Evolutionary conservation across 2,888 invertebrate genomes (phyloP), one percentile per base, ranked within the genome.

Genomic region (Troglohyphantes excavatus): DNA sequence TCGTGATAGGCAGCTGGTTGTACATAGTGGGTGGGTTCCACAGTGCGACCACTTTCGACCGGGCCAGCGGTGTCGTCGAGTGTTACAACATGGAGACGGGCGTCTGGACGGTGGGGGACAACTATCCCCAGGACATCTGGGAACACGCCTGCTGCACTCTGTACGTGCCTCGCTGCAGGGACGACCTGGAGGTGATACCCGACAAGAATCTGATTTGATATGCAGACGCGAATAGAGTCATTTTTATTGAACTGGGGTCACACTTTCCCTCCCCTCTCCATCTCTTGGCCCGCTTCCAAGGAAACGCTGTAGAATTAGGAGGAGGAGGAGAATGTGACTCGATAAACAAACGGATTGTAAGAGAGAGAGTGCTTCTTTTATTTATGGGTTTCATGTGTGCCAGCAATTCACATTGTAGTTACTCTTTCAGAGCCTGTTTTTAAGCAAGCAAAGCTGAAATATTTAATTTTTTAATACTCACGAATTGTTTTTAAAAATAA

Each of bases 1-100:
- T 95, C 6, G 94, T 95, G 26, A 94, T 95, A 21, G 94, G 95
- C 39, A 94, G 94, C 23, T 95, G 95, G 92, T 95, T 96, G 67
- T 96, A 95, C 92, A 95, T 96, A 91, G 95, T 96, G 90, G 96
- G 96, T 13, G 96, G 96, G 0, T 95, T 96, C 93, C 95, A 95
- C 85, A 95, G 95, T 65, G 95, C 96, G 92, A 95, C 95, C n/a
- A 95, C 95, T 92, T 96, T 95, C 92, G 95, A 96, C 92, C 94
- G 95, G 82, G 95, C 95, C 90, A 95, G 96, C 83, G 95, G 95
- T 2, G 95, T 95, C 68, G 95, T 96, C 13, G 96, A 96, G 93
- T 95, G 95, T 91, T 96, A 95, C 92, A 95, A 96, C 93, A 93
- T 96, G 91, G 94, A 94, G 43, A 95, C 93, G 0, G 94, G 95